Percentiles rank a stretch among this genome's conserved stretches.
phyloP scores from a whole-genome alignment of 2,797 vertebrate genomes.

The Luscinia luscinia region DNA sequence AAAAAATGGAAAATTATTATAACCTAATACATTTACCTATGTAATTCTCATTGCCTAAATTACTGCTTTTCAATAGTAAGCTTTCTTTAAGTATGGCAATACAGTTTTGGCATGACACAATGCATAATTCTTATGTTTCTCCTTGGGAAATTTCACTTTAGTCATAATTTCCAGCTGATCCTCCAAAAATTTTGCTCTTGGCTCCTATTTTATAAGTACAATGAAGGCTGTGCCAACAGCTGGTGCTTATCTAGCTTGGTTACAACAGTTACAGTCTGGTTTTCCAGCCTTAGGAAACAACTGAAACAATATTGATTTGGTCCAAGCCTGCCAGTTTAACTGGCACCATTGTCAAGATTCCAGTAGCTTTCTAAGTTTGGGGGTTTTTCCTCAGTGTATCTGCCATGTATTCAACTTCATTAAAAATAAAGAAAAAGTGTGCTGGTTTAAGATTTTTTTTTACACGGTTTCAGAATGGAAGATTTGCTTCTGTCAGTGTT shows the following conservation, averaged over 20 bases:
- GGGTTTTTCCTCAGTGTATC: accelerated
- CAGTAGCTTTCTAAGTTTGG: neutral
- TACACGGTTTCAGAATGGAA: neutral
- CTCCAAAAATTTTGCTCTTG: constrained; percentile 8
- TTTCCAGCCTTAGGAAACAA: constrained; percentile 17
- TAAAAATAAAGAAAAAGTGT: neutral
- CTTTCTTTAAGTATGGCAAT: neutral
- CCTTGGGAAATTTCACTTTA: neutral
- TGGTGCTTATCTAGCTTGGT: constrained; percentile 23
- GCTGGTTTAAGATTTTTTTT: neutral
- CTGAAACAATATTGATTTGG: constrained; percentile 4
- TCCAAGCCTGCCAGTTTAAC: neutral
- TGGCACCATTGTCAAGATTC: neutral
- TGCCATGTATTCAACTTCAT: neutral
- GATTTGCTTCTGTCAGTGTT: neutral
- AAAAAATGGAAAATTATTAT: neutral
- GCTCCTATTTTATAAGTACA: neutral
- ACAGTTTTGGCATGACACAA: neutral
- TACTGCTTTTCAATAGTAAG: neutral
- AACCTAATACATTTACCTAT: neutral
- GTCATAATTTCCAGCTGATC: constrained; percentile 37
- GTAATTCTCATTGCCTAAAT: neutral
- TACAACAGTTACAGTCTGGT: neutral
- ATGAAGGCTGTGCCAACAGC: neutral
- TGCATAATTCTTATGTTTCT: neutral